Evolutionary conservation across 2,113 vertebrate genomes (phyloP).

Genomic region (Bungarus multicinctus): DNA sequence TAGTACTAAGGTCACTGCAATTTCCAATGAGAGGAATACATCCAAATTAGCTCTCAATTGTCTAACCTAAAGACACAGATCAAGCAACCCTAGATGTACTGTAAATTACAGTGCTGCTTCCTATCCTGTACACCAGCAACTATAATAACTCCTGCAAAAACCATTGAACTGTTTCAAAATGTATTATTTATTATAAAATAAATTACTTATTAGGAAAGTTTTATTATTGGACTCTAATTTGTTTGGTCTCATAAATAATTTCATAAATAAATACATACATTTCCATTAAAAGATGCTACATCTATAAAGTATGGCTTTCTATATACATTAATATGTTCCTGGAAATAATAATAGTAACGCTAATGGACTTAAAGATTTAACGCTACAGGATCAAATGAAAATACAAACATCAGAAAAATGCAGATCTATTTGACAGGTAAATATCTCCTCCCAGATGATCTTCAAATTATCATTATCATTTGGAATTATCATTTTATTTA

Average conservation of each 20-base stretch:
- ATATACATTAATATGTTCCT: background rate
- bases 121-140: fast-evolving
- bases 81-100: background rate
- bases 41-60: background rate
- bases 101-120: background rate
- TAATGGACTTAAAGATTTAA: background rate
- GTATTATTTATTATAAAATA: background rate
- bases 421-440: background rate
- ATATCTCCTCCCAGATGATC: background rate
- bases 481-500: background rate
- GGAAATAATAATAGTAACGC: background rate
- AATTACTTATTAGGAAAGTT: background rate
- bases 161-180: background rate
- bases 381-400: background rate
- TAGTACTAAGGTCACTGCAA: background rate
- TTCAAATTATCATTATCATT: no score
- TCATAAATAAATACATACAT: background rate
- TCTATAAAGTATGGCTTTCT: background rate
- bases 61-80: background rate
- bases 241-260: background rate
- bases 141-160: fast-evolving
- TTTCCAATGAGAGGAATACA: background rate
- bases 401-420: background rate
- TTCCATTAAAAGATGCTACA: background rate
- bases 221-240: background rate